Base-by-base conservation (phyloP, 1,140 invertebrate genomes). In the Linepithema humile region DNA sequence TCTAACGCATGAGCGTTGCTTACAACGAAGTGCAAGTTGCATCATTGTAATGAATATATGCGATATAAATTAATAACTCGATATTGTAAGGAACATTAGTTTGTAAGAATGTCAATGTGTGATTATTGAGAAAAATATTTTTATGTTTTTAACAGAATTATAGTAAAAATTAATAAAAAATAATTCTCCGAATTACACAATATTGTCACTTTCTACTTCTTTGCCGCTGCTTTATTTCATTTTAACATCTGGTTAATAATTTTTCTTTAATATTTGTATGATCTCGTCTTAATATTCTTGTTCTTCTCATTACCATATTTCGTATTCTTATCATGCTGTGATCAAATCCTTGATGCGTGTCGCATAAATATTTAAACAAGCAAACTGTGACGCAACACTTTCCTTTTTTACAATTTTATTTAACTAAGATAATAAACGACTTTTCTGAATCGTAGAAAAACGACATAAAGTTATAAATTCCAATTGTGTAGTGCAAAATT, bases 11-110 rank as follows among this genome's bases (percentile, higher is more conserved):
- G 4, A 48, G 7, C 10, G 55, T 40, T 59, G 59, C 38, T 59
- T 20, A 59, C n/a, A 73, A 73, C 1, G 57, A 73, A 57, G 9
- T 55, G 50, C n/a, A n/a, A n/a, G n/a, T n/a, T n/a, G n/a, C n/a
- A n/a, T n/a, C n/a, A n/a, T n/a, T 45, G 12, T 0, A 64, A 75
- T 7, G 20, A 35, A 65, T 3, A 32, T 6, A 48, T 23, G 29
- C 15, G 5, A 57, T 55, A 17, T 48, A 23, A 15, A 65, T 48
- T 1, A 23, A 59, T 10, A 0, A 62, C 2, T 75, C 0, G 10
- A 74, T 59, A 73, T 57, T 40, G 23, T 43, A 74, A 59, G 7
- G 6, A 12, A 5, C 26, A n/a, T 72, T 38, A 26, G 12, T 15
- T 29, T 74, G 38, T 73, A 59, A 40, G 35, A 60, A 73, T 5